Evolutionary conservation across 2,888 invertebrate species (phyloP).

Genomic region (Archips crataeganus): DNA sequence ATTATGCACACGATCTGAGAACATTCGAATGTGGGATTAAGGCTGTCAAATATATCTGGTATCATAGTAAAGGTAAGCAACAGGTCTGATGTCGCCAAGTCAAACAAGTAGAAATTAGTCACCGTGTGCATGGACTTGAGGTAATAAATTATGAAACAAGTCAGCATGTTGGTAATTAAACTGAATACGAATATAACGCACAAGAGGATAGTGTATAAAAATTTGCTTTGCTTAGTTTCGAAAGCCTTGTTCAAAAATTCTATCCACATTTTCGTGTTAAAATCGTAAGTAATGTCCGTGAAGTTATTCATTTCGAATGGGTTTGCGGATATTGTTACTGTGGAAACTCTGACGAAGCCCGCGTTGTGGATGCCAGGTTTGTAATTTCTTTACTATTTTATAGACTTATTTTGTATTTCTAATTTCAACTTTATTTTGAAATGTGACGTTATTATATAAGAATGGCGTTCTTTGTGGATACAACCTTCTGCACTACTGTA

Average conservation of each 20-base stretch:
- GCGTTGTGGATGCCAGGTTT: too few relatives aligned
- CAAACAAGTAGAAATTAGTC: background rate
- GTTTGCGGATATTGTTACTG: too few relatives aligned
- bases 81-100: background rate
- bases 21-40: background rate
- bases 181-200: background rate
- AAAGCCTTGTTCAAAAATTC: background rate
- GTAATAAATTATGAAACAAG: background rate
- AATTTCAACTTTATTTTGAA: background rate
- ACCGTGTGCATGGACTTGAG: background rate
- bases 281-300: background rate
- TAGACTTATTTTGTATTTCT: too few relatives aligned
- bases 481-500: background rate
- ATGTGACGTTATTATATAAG: background rate
- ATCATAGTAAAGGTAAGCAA: background rate
- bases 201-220: background rate
- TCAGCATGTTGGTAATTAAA: background rate
- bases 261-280: background rate
- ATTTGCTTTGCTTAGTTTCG: background rate
- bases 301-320: conserved; percentile 3
- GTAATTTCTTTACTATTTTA: too few relatives aligned
- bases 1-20: background rate
- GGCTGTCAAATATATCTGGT: background rate
- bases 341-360: too few relatives aligned
- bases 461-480: background rate